phyloP scores from a whole-genome alignment of 2,113 vertebrate species.

The Apistogramma diplotaenia region DNA sequence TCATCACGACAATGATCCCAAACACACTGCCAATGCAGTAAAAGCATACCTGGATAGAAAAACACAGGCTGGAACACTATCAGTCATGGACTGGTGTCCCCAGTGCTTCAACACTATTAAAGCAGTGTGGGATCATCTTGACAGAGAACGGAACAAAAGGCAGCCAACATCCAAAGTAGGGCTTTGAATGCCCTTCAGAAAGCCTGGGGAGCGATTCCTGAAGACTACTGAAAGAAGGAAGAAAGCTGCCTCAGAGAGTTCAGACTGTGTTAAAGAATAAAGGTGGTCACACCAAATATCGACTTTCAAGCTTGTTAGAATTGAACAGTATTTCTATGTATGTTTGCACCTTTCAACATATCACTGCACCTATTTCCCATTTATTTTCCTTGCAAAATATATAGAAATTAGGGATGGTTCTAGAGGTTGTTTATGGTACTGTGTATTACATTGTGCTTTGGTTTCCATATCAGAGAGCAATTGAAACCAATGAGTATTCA shows the following conservation, averaged over 20 bases:
- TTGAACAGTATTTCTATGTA: neutral
- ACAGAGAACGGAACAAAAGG: neutral
- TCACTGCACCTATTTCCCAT: neutral
- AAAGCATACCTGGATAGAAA: neutral
- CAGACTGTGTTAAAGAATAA: neutral
- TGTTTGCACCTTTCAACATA: neutral
- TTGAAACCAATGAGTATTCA: no score
- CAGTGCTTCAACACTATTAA: neutral
- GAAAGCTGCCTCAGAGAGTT: neutral
- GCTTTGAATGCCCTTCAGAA: neutral
- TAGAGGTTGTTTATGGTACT: neutral
- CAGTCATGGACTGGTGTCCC: neutral
- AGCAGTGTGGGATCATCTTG: neutral
- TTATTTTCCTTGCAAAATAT: neutral
- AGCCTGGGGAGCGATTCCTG: neutral
- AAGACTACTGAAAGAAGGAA: neutral
- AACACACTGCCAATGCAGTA: neutral
- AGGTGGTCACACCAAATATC: neutral
- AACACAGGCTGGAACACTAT: no score
- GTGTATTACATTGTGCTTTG: neutral
- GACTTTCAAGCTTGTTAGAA: neutral
- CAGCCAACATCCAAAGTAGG: neutral
- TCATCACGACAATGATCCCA: no score
- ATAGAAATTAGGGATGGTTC: neutral
- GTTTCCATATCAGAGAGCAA: neutral